A percentile compares a stretch with the other conserved stretches of the same genome.
Evolutionary conservation across 2,888 invertebrate genomes (phyloP).

Genomic region (Phalera bucephala): DNA sequence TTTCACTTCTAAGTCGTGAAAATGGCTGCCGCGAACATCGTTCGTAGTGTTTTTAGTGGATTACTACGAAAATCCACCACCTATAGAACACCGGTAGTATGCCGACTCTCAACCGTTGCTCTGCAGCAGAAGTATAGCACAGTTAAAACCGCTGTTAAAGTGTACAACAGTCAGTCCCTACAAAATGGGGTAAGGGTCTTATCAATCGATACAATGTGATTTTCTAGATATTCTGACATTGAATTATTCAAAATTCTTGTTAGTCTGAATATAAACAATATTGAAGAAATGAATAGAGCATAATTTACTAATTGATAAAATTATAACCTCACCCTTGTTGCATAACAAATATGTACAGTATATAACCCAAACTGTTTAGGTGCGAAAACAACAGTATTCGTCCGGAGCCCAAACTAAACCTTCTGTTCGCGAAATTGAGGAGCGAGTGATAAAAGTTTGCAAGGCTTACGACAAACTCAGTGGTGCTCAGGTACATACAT

Average conservation of each 20-base stretch:
- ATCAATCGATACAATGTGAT: slow-evolving; percentile 42
- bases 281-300: neutral
- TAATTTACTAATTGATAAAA: slow-evolving; percentile 10
- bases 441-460: slow-evolving; percentile 94
- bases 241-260: neutral
- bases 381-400: slow-evolving; percentile 59
- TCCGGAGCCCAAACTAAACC: slow-evolving; percentile 72
- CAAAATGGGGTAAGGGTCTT: slow-evolving; percentile 65
- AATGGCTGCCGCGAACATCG: slow-evolving; percentile 78
- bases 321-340: slow-evolving; percentile 77
- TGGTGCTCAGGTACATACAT: slow-evolving; percentile 89
- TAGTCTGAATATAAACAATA: neutral
- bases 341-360: slow-evolving; percentile 77
- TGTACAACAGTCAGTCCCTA: slow-evolving; percentile 44
- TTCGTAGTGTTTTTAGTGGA: slow-evolving; percentile 73
- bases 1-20: slow-evolving; percentile 33
- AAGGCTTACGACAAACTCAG: slow-evolving; percentile 94
- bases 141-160: slow-evolving; percentile 49
- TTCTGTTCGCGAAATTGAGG: slow-evolving; percentile 86
- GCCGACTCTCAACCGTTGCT: slow-evolving; percentile 68
- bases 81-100: slow-evolving; percentile 65
- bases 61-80: slow-evolving; percentile 69
- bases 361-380: slow-evolving; percentile 71
- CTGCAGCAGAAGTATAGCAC: slow-evolving; percentile 65
- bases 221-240: slow-evolving; percentile 14